These are phyloP conservation scores for Hystrix cristata DNA, from an alignment of 2,113 vertebrate genomes.

Conservation along the genomic window DNA sequence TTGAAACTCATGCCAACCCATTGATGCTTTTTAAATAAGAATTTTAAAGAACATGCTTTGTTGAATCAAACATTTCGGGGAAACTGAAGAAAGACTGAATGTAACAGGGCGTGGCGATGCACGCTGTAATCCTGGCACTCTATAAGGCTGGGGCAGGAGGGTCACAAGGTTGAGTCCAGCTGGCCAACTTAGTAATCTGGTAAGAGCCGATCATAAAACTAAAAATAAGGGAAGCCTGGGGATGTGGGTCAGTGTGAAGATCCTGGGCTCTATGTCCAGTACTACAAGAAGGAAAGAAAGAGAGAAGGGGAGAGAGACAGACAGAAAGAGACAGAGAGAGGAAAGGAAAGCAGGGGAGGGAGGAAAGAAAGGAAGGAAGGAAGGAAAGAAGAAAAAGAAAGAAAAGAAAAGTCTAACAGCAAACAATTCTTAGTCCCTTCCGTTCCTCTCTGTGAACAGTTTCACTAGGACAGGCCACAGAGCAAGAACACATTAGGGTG, in stretches of 20 bases:
- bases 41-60: neutral
- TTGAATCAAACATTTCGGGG: no score
- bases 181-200: neutral
- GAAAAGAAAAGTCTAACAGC: neutral
- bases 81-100: neutral
- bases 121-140: no score
- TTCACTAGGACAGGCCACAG: neutral
- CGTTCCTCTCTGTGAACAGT: rapidly evolving
- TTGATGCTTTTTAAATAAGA: neutral
- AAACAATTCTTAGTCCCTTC: rapidly evolving
- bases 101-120: neutral
- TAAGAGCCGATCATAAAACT: neutral
- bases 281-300: neutral
- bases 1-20: neutral
- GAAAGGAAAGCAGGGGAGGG: no score
- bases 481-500: neutral
- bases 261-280: neutral
- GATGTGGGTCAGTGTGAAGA: neutral
- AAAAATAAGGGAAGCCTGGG: neutral
- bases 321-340: neutral
- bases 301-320: rapidly evolving
- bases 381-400: neutral
- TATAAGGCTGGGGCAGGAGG: neutral
- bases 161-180: neutral
- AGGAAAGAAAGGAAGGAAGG: neutral